Conservation (phyloP, 2,888 invertebrate genomes). For the Cremastinae sp. region DNA sequence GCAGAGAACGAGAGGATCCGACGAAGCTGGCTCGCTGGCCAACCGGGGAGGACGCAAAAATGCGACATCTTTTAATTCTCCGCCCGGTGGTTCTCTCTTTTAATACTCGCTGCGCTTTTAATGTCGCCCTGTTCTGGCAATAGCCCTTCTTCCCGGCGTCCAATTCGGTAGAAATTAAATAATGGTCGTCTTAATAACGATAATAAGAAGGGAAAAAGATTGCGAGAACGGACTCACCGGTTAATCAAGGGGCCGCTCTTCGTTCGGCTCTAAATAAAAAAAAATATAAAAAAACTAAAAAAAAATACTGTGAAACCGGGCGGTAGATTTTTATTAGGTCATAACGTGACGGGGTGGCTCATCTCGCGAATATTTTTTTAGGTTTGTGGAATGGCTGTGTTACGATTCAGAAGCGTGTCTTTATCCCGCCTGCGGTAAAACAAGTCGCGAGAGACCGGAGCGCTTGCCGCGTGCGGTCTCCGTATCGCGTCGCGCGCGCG, state of each 20-base stretch:
- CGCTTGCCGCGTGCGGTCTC: slow-evolving; percentile 33
- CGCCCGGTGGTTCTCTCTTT: slow-evolving; percentile 34
- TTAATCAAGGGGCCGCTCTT: slow-evolving; percentile 11
- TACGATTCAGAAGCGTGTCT: slow-evolving; percentile 17
- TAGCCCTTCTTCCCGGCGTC: slow-evolving; percentile 15
- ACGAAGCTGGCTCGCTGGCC: slow-evolving; percentile 1
- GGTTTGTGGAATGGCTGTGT: slow-evolving; percentile 16
- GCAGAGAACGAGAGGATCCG: slow-evolving; percentile 15
- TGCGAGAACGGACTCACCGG: slow-evolving; percentile 6
- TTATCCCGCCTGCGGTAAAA: slow-evolving; percentile 26
- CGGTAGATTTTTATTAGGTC: slow-evolving; percentile 53
- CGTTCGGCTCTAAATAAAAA: not conserved
- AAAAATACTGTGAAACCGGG: slow-evolving; percentile 20
- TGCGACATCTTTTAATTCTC: slow-evolving; percentile 24
- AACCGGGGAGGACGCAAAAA: slow-evolving; percentile 6
- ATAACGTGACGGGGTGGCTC: slow-evolving; percentile 47
- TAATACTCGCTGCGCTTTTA: slow-evolving; percentile 27
- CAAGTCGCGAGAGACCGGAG: slow-evolving; percentile 4
- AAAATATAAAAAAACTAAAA: too few species aligned
- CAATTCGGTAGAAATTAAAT: slow-evolving; percentile 45
- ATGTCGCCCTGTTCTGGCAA: slow-evolving; percentile 18
- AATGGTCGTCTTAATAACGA: slow-evolving; percentile 21
- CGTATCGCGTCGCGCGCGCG: slow-evolving; percentile 1
- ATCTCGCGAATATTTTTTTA: slow-evolving; percentile 24
- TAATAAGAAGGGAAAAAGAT: slow-evolving; percentile 10